Base-by-base conservation (phyloP, 2,113 vertebrate genomes). In the Callionymus lyra region DNA sequence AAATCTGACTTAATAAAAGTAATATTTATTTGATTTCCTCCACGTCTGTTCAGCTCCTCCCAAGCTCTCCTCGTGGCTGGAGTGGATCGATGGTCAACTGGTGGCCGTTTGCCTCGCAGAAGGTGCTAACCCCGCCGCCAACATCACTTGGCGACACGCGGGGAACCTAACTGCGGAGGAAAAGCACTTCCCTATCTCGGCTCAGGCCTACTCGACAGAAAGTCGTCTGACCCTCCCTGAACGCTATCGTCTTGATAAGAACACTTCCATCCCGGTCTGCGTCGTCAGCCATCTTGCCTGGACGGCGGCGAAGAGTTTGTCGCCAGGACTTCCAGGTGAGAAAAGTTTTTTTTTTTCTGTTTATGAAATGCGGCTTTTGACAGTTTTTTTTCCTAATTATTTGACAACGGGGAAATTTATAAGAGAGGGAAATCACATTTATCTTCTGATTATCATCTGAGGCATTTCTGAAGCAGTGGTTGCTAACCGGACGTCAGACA, bases 101-200 rank as follows among this genome's bases (percentile, higher is more conserved):
- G 42, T 67, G 38, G 82, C 73, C 6, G 50, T 85, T 31, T 87
- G 85, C 50, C 46, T 2, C 41, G 79, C 81, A 12, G 65, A 50
- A 31, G 27, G 56, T 33, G 81, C 74, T 37, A 73, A 68, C 37
- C 74, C 71, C 38, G 53, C 53, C 6, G 77, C 81, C 50, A 62
- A 32, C 31, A 66, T 87, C 45, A 56, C 39, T 12, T 87, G 84
- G 84, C 62, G 32, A 44, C 16, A 50, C 1, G 1, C 0, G 0
- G 51, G 19, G 39, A 68, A 61, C 38, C 4, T 4, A 5, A 12
- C n/a, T 0, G 0, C 12, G 4, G 34, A 1, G 15, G 0, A 6
- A 11, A 13, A 0, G 1, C 0, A 0, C 0, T 0, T n/a, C n/a
- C n/a, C 0, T 0, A 11, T 6, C 0, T 1, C 8, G 10, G 9